Conservation (phyloP, 2,888 invertebrate species). For the Selenia dentaria region DNA sequence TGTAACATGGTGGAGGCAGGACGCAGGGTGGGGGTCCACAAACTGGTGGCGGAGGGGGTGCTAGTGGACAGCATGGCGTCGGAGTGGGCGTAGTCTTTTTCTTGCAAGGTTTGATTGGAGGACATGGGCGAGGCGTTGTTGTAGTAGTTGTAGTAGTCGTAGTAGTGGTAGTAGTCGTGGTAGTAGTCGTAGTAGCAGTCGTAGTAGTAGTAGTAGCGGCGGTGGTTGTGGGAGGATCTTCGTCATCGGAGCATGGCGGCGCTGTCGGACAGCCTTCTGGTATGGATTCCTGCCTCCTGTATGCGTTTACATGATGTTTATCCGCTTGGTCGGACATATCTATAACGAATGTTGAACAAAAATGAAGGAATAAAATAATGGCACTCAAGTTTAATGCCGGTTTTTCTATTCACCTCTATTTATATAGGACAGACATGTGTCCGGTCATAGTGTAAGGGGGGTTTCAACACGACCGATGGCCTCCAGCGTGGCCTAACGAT, state of each 20-base stretch:
- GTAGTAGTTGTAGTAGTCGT: slow-evolving; percentile 15
- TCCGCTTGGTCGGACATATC: too few relatives aligned
- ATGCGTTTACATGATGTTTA: too few relatives aligned
- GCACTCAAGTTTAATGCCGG: too few relatives aligned
- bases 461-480: too few relatives aligned
- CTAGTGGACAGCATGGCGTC: slow-evolving; percentile 1
- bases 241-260: slow-evolving; percentile 30
- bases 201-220: slow-evolving; percentile 27
- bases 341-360: too few relatives aligned
- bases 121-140: slow-evolving; percentile 24
- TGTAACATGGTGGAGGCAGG: not conserved
- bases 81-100: slow-evolving; percentile 3
- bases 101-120: slow-evolving; percentile 16
- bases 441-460: too few relatives aligned
- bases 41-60: not conserved
- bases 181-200: slow-evolving; percentile 25
- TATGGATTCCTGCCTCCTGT: too few relatives aligned
- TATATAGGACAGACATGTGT: too few relatives aligned
- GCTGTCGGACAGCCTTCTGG: slow-evolving; percentile 13
- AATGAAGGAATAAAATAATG: too few relatives aligned
- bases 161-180: slow-evolving; percentile 26
- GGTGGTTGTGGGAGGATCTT: slow-evolving; percentile 9
- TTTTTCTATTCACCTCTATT: too few relatives aligned
- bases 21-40: not conserved
- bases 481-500: too few relatives aligned